A percentile compares a stretch with the other conserved stretches of the same genome.
These are phyloP conservation scores for Dorcus parallelipipedus DNA, from an alignment of 2,888 invertebrate species.

Conservation along the genomic window DNA sequence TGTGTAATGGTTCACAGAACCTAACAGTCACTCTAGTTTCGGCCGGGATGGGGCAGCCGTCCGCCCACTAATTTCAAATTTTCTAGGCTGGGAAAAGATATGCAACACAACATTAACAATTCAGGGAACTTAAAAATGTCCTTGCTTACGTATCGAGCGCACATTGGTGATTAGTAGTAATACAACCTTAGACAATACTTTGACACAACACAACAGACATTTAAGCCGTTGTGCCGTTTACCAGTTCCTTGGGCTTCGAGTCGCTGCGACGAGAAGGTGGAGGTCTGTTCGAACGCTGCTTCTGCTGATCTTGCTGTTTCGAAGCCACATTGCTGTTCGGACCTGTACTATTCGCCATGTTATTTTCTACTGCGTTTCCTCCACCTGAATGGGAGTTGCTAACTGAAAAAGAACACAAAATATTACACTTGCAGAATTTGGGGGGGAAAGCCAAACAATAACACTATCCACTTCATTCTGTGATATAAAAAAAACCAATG, in stretches of 20 bases:
- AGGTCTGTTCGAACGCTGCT: constrained; percentile 38
- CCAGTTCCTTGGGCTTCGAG: constrained; percentile 58
- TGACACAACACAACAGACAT: constrained; percentile 19
- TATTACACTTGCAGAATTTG: no score
- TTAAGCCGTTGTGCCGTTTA: constrained; percentile 61
- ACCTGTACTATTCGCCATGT: constrained; percentile 21
- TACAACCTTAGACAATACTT: constrained; percentile 27
- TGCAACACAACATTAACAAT: constrained; percentile 29
- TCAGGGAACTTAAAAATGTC: constrained; percentile 25
- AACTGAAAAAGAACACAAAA: constrained; percentile 6
- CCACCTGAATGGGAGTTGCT: constrained; percentile 17
- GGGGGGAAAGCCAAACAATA: no score
- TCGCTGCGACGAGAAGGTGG: constrained; percentile 41
- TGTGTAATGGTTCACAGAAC: constrained; percentile 44
- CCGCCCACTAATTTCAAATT: constrained; percentile 34
- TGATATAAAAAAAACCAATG: neutral
- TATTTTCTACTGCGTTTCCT: constrained; percentile 15
- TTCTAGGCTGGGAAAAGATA: constrained; percentile 39
- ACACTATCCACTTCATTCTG: no score
- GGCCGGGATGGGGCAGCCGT: constrained; percentile 43
- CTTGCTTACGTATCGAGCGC: constrained; percentile 30
- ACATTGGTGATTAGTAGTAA: constrained; percentile 29
- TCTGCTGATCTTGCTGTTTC: constrained; percentile 39
- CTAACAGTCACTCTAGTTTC: constrained; percentile 45
- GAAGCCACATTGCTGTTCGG: constrained; percentile 14